Base-by-base conservation (phyloP, 1,140 invertebrate genomes). In the Belonocnema kinseyi region DNA sequence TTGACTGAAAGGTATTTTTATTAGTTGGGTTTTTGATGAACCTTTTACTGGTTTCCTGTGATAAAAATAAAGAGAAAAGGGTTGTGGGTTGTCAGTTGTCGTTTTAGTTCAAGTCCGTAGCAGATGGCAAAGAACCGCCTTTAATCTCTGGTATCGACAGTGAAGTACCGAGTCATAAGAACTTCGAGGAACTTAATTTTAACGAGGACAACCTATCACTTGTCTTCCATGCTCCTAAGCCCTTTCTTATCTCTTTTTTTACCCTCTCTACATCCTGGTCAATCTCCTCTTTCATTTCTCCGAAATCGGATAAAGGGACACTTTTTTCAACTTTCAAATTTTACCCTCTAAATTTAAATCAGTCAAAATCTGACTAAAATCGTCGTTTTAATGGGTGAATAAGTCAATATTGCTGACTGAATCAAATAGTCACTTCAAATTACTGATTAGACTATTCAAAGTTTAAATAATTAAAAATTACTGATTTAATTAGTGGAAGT, bases 201-300 rank as follows among this genome's bases (percentile, higher is more conserved):
- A 66, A 66, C 61, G 61, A 66, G 61, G 61, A 40, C 61, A 66
- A 66, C 61, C 61, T 66, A 66, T 66, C 61, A 66, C 61, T 66
- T 66, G 26, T 6, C 26, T 26, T 33, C 61, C n/a, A 54, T 19
- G n/a, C 26, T 66, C 33, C 3, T 26, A 16, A 21, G 40, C 26
- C 26, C 61, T 66, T 40, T 66, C 61, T 66, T 46, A 66, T 66
- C 61, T 66, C 10, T n/a, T 66, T 46, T 33, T 40, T 26, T 16
- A 66, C 58, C 58, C 58, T 66, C 58, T 66, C 58, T 40, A 8
- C 33, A 40, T 66, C 11, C 26, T 13, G 6, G 12, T 21, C 26
- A 33, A 33, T 7, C 26, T 40, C 2, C 58, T 16, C 13, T 40
- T 40, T 40, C 21, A 33, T 66, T 66, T 33, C 58, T 33, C 58